Conservation (phyloP, 2,113 vertebrate genomes). For the Ageneiosus marmoratus region DNA sequence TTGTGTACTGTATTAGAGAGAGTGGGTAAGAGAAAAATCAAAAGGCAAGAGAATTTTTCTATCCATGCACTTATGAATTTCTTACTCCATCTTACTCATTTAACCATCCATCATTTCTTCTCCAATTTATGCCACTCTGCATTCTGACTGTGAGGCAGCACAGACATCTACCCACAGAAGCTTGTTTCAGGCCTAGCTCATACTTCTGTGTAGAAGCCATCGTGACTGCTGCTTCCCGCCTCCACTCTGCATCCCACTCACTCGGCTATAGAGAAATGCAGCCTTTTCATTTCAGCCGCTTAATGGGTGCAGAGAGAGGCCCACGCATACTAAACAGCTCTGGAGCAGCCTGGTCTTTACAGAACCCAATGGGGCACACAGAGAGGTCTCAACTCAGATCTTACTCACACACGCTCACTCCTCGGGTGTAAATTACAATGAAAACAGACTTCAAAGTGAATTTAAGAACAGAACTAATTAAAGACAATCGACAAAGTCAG, state of each 20-base stretch:
- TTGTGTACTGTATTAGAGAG: neutral
- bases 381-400: constrained; percentile 33
- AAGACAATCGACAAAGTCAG: constrained; percentile 44
- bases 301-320: constrained; percentile 57
- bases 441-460: constrained; percentile 18
- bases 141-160: constrained; percentile 1
- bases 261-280: constrained; percentile 44
- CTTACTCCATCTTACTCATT: constrained; percentile 8
- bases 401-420: constrained; percentile 35
- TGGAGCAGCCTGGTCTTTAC: constrained; percentile 35
- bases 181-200: constrained; percentile 16
- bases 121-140: neutral
- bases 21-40: neutral
- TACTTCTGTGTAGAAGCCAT: constrained; percentile 37
- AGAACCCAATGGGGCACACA: constrained; percentile 43
- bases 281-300: constrained; percentile 54
- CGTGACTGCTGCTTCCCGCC: constrained; percentile 39
- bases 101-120: constrained; percentile 6
- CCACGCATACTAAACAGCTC: constrained; percentile 55
- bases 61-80: neutral
- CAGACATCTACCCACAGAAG: neutral
- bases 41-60: neutral
- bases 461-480: constrained; percentile 46
- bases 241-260: constrained; percentile 36
- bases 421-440: neutral